A percentile compares a stretch with the other conserved stretches of the same genome.
phyloP scores from a whole-genome alignment of 2,797 vertebrate species.

The Threskiornis aethiopicus region DNA sequence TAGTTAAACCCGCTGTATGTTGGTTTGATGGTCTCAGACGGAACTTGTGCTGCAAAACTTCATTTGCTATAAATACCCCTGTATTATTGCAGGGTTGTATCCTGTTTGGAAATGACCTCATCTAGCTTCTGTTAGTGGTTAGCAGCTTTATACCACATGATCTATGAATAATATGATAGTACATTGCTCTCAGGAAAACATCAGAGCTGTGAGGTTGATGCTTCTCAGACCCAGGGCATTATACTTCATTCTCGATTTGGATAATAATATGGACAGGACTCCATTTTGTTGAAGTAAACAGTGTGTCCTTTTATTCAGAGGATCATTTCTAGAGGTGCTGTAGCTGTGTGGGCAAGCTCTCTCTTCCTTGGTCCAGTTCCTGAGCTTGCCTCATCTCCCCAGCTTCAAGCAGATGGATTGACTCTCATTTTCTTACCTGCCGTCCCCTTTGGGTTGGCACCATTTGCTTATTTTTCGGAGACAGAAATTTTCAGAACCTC shows the following conservation, averaged over 20 bases:
- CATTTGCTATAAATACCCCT: slow-evolving; percentile 67
- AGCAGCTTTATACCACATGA: slow-evolving; percentile 34
- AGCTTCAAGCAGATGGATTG: neutral
- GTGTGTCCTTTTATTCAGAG: neutral
- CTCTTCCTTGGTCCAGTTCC: neutral
- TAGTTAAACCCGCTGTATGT: neutral
- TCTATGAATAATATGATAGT: slow-evolving; percentile 9
- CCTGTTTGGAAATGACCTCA: slow-evolving; percentile 76
- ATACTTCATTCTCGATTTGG: neutral
- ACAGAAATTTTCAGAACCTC: neutral
- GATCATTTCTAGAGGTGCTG: neutral
- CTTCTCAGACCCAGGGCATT: neutral
- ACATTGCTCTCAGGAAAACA: neutral
- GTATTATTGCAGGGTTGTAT: slow-evolving; percentile 58
- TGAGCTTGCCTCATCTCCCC: neutral
- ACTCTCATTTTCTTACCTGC: neutral
- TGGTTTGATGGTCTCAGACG: neutral
- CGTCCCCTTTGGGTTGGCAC: neutral
- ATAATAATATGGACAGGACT: neutral
- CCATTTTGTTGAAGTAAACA: neutral
- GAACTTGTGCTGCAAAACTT: neutral
- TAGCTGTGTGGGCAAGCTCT: neutral
- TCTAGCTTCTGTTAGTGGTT: slow-evolving; percentile 68
- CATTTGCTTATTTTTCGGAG: neutral
- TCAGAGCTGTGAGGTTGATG: neutral